phyloP scores from a whole-genome alignment of 2,797 vertebrate species.

The Xenentodon cancila region DNA sequence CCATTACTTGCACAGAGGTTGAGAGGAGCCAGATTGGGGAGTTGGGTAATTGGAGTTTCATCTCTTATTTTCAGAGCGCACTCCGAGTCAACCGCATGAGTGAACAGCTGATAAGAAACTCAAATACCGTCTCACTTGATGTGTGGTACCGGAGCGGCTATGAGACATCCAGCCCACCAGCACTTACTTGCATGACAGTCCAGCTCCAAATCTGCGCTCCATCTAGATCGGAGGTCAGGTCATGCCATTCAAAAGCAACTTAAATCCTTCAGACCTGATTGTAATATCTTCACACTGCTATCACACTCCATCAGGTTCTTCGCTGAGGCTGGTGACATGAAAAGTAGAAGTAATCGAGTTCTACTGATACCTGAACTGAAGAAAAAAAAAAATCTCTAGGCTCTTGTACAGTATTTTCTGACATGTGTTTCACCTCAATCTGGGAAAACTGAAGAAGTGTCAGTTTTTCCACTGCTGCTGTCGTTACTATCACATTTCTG shows the following conservation, averaged over 20 bases:
- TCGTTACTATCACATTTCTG: constrained; percentile 19
- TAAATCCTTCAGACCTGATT: constrained; percentile 29
- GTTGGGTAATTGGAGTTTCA: constrained; percentile 60
- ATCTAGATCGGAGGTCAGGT: constrained; percentile 46
- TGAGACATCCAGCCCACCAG: constrained; percentile 40
- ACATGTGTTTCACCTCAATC: constrained; percentile 23
- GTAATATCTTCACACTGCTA: constrained; percentile 29
- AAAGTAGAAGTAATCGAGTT: constrained; percentile 36
- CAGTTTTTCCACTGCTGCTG: constrained; percentile 6
- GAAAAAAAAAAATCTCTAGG: constrained; percentile 28
- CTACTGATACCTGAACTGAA: constrained; percentile 15
- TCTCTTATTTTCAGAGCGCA: constrained; percentile 49
- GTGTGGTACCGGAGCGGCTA: constrained; percentile 71
- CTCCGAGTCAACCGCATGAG: constrained; percentile 61
- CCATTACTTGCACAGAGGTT: constrained; percentile 31
- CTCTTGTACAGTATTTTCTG: constrained; percentile 24
- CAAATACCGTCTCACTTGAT: constrained; percentile 39
- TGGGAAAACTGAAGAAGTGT: constrained; percentile 14
- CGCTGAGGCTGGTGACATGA: constrained; percentile 27
- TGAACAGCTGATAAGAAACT: constrained; percentile 57
- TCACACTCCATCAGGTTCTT: constrained; percentile 39
- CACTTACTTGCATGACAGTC: constrained; percentile 44
- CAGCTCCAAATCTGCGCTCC: constrained; percentile 22
- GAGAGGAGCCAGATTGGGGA: constrained; percentile 33
- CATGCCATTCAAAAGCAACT: constrained; percentile 56